phyloP scores from a whole-genome alignment of 2,888 invertebrate species.

The Pterostichus niger region DNA sequence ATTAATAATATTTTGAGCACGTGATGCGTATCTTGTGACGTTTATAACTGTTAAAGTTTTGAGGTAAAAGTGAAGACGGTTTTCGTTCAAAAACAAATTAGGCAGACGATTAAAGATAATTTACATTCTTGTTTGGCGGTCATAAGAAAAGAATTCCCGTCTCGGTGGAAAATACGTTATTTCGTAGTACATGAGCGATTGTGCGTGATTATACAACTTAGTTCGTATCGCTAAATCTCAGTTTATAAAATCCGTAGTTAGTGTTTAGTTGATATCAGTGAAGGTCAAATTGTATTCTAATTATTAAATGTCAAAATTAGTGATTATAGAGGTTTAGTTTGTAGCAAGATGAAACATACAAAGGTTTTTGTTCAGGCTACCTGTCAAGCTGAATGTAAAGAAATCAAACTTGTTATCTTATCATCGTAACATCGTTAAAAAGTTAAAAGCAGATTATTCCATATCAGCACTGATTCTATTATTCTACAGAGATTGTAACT shows the following conservation, averaged over 20 bases:
- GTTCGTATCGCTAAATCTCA: conserved; percentile 30
- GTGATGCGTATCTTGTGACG: background rate
- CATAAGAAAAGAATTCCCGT: background rate
- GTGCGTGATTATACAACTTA: background rate
- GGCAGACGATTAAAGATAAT: conserved; percentile 38
- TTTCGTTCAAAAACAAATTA: conserved; percentile 20
- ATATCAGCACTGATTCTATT: conserved; percentile 51
- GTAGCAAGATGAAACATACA: conserved; percentile 11
- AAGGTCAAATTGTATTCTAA: conserved; percentile 20
- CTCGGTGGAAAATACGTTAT: conserved; percentile 34
- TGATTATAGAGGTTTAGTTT: conserved; percentile 26
- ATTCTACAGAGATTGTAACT: conserved; percentile 27
- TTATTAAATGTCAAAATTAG: conserved; percentile 25
- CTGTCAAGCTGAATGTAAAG: conserved; percentile 24
- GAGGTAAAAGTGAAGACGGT: background rate
- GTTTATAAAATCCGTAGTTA: conserved; percentile 2
- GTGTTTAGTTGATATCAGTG: conserved; percentile 28
- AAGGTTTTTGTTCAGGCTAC: conserved; percentile 29
- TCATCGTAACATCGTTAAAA: conserved; percentile 39
- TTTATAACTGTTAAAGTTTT: background rate
- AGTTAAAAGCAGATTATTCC: conserved; percentile 24
- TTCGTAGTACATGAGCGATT: background rate
- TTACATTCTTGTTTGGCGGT: conserved; percentile 54
- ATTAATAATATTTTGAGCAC: background rate
- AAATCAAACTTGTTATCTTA: conserved; percentile 45